Base-by-base conservation (phyloP, 2,888 invertebrate genomes). In the Zootermopsis nevadensis region DNA sequence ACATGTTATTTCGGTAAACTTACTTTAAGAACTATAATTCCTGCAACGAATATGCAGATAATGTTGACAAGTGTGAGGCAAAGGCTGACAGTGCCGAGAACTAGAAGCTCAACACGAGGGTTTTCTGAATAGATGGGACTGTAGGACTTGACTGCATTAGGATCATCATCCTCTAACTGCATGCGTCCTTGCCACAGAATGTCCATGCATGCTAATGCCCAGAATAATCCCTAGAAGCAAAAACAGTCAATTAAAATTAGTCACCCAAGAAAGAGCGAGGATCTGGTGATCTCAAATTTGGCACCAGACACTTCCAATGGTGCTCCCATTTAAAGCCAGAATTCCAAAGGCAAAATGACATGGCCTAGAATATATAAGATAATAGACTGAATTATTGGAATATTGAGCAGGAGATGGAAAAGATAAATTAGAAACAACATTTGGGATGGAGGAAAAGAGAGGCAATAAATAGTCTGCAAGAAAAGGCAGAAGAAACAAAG, bases 11-110 rank as follows among this genome's bases (percentile, higher is more conserved):
- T 38, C 6, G 10, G 8, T n/a, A n/a, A 6, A 38, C 85, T 86
- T 88, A 94, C 93, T 91, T 94, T 94, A 82, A 95, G 91, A 55
- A 95, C 93, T n/a, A 93, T 86, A 42, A 95, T 91, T 33, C 94
- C 95, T 87, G 94, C 92, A 0, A 93, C 85, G 87, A 94, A 94
- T 85, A 96, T 94, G 88, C 94, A 94, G 72, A 93, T 87, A 82
- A 96, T 94, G 88, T 96, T 96, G 74, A 95, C 91, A 1, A 95
- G 89, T 0, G 95, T 95, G 24, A 96, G 89, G 80, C 93, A 92
- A 83, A 96, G 91, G 83, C 95, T 95, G 27, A 95, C 91, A 0
- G 91, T 90, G 1, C 95, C 96, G 42, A 95, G 88, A 12, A 93
- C 87, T 0, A 93, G 91, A 76, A 94, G 90, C 87, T 96, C 95